phyloP scores from a whole-genome alignment of 2,113 vertebrate species.

The Aptenodytes forsteri region DNA sequence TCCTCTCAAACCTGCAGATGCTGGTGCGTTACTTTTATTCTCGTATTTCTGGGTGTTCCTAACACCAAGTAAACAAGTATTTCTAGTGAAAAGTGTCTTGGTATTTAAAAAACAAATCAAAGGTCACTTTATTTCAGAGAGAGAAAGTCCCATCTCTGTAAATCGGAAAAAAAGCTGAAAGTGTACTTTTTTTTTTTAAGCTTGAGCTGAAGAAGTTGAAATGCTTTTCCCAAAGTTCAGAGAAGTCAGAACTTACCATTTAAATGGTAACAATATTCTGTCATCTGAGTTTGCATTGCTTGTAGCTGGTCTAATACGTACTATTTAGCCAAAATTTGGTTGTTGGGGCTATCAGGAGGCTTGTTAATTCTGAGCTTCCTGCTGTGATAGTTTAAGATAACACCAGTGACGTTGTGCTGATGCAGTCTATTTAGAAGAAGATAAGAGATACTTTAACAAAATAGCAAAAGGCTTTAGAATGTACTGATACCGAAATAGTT shows the following conservation, averaged over 20 bases:
- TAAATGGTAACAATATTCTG: not conserved
- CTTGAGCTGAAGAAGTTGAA: not conserved
- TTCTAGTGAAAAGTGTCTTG: not conserved
- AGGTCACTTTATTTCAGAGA: not conserved
- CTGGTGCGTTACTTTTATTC: fast-evolving
- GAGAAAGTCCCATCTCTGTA: not conserved
- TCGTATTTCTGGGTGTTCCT: not conserved
- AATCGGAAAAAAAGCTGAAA: not conserved
- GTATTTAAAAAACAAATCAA: not conserved
- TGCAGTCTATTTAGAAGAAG: not conserved
- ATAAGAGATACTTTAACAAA: not conserved
- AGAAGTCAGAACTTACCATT: not conserved
- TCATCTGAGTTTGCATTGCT: not conserved
- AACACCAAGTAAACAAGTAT: not conserved
- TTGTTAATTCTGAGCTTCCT: not conserved
- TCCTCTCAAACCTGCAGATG: not conserved
- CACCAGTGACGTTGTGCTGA: not conserved
- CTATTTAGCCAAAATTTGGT: not conserved
- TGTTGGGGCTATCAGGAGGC: not conserved
- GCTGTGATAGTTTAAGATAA: not conserved
- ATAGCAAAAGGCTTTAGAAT: not conserved
- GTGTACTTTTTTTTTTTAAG: not conserved
- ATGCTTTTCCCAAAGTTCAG: not conserved
- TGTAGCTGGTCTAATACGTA: not conserved
- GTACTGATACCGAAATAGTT: not conserved